Percentiles rank a stretch among this genome's conserved stretches.
Evolutionary conservation across 2,888 invertebrate genomes (phyloP).

Genomic region (Rhingia rostrata): DNA sequence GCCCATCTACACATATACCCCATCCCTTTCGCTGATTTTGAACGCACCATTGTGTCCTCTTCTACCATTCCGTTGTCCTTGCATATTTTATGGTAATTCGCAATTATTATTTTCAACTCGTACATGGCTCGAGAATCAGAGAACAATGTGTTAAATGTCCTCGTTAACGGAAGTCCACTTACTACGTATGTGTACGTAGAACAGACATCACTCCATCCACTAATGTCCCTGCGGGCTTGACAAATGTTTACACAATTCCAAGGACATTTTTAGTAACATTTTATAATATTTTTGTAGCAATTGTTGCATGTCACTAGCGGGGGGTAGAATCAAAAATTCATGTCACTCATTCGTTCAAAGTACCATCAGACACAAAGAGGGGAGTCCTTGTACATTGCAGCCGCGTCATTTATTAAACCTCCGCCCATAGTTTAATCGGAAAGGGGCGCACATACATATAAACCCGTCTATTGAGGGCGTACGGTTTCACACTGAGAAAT

Average conservation of each 20-base stretch:
- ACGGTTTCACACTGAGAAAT: conserved; percentile 72
- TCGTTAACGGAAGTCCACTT: conserved; percentile 48
- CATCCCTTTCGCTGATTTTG: too few relatives aligned
- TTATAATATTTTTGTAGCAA: conserved; percentile 50
- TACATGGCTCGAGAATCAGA: conserved; percentile 55
- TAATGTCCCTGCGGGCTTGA: conserved; percentile 29
- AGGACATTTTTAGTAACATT: conserved; percentile 64
- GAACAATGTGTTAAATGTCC: conserved; percentile 66
- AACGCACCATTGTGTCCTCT: conserved; percentile 16
- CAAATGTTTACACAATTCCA: conserved; percentile 56
- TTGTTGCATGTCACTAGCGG: conserved; percentile 56
- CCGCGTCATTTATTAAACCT: conserved; percentile 49
- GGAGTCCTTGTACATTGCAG: conserved; percentile 39
- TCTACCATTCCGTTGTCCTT: conserved; percentile 57
- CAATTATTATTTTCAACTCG: conserved; percentile 71
- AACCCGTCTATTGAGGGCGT: conserved; percentile 15
- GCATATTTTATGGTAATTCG: conserved; percentile 70
- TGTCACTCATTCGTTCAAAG: conserved; percentile 44
- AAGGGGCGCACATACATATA: background rate
- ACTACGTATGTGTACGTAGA: background rate
- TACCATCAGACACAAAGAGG: background rate
- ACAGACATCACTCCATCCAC: background rate
- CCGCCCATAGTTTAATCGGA: conserved; percentile 40
- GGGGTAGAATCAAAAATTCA: conserved; percentile 60
- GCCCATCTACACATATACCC: background rate